Evolutionary conservation across 2,113 vertebrate genomes (phyloP), one percentile per base, ranked within the genome.

Genomic region (Notothenia coriiceps): DNA sequence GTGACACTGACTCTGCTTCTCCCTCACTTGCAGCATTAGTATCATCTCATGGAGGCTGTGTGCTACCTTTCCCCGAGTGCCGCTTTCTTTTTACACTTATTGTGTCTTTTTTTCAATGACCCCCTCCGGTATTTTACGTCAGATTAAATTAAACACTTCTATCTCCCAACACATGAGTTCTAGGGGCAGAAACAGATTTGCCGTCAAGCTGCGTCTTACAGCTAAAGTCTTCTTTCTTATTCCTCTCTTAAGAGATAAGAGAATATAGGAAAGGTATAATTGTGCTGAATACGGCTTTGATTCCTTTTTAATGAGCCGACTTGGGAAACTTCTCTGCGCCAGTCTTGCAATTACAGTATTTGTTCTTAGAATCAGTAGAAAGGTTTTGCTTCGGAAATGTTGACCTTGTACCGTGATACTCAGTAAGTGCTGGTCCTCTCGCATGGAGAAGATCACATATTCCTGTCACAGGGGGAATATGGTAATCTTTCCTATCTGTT

Each of bases 1-100:
- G 95, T 95, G 92, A 94, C 94, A 90, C 94, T 89, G 91, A 92
- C 88, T 92, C 89, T 87, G 93, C 93, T 91, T 89, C 75, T 90
- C 79, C 90, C 71, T 87, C 80, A 86, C 83, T 89, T 69, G 86
- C 91, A 92, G 88, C 86, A 78, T 93, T 90, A 82, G 83, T 64
- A 79, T 83, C 86, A 90, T 92, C 87, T 89, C 89, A 90, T 81
- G 84, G 82, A 92, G 80, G 85, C 90, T 79, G 86, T 78, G 76
- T 74, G 79, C 86, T 74, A 73, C 78, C 83, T 88, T 40, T 87
- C 86, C 86, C 90, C 83, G 64, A 90, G 86, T 68, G 87, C 82
- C 77, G 76, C 69, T 83, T 82, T 81, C 52, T 76, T 79, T 78
- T 64, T 22, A 64, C 61, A 62, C 35, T 44, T 82, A 40, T 15